Base-by-base conservation (phyloP, 1,140 invertebrate genomes). In the Dendroctonus ponderosae region DNA sequence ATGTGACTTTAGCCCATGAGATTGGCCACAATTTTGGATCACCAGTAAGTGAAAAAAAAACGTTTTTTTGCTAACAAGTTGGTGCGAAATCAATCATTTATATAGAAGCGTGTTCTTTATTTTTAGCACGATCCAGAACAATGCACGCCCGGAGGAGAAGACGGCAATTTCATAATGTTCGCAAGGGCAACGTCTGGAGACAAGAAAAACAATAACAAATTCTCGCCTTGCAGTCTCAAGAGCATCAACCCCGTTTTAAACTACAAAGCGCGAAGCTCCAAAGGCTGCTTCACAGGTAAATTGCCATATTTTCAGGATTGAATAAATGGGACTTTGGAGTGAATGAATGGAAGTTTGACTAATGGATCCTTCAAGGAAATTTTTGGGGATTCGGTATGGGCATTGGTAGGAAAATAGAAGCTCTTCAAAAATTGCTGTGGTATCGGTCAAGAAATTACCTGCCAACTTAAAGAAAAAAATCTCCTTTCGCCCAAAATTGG, bases 11-110 rank as follows among this genome's bases (percentile, higher is more conserved):
- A 65, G 97, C 97, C 12, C 97, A 99, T 80, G 97, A 99, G 85
- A 97, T 99, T 75, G 97, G 97, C 43, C 97, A 99, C 80, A 99
- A 99, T 82, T 99, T 99, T 79, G 97, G 97, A 64, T 98, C 96
- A 15, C 94, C 94, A 73, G 93, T 95, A 82, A 85, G 84, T 82
- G 43, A 46, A 46, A 46, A 11, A 46, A 46, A 9, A 12, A 46
- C 43, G 12, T 2, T 46, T 46, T 4, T 26, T 66, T 39, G 26
- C 26, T 26, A 1, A 26, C 26, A 9, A 41, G 38, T 41, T 57
- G 15, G 57, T 49, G 11, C 8, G 40, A 59, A 15, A 8, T 44
- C 26, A 26, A 26, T 26, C 26, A 26, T 26, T 26, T 26, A 26
- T 26, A 26, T 26, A 26, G 26, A 2, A 26, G 15, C 40, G 11